Evolutionary conservation across 2,113 vertebrate genomes (phyloP).

Genomic region (Phylloscopus whistleri): DNA sequence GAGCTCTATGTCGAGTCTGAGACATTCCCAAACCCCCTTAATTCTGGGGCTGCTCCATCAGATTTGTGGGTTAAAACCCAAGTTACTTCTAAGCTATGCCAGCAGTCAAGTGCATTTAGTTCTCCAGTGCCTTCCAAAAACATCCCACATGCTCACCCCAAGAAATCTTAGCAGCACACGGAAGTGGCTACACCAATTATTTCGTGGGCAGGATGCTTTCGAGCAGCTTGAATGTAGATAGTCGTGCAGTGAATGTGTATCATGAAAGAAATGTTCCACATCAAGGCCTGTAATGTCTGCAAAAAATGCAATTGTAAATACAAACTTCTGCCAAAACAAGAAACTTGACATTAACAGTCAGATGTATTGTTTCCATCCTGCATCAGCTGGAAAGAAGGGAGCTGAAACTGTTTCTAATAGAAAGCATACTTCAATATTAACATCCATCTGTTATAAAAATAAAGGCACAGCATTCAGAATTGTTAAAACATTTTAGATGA

Average conservation of each 20-base stretch:
- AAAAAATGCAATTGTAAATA: constrained; percentile 20
- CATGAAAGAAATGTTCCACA: constrained; percentile 11
- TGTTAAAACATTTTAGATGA: not conserved
- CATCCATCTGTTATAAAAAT: not conserved
- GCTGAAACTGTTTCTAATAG: not conserved
- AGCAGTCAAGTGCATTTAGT: not conserved
- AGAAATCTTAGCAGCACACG: not conserved
- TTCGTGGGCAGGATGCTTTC: not conserved
- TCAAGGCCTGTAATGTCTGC: constrained; percentile 1
- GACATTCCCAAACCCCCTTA: not conserved
- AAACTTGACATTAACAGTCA: not conserved
- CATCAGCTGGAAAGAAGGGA: not conserved
- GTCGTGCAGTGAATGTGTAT: not conserved
- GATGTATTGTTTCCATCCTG: constrained; percentile 32
- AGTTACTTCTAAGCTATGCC: not conserved
- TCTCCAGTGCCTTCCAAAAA: not conserved
- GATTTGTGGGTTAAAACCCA: not conserved
- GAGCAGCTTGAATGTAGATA: not conserved
- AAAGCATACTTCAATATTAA: not conserved
- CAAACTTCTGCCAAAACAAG: constrained; percentile 49
- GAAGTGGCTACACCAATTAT: constrained; percentile 39
- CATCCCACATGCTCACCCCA: not conserved
- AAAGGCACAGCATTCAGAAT: not conserved
- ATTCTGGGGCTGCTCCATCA: not conserved
- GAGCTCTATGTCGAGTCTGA: not conserved